Percentiles rank a stretch among this genome's conserved stretches.
These are phyloP conservation scores for Unio pictorum DNA, from an alignment of 2,888 invertebrate species.

Conservation along the genomic window DNA sequence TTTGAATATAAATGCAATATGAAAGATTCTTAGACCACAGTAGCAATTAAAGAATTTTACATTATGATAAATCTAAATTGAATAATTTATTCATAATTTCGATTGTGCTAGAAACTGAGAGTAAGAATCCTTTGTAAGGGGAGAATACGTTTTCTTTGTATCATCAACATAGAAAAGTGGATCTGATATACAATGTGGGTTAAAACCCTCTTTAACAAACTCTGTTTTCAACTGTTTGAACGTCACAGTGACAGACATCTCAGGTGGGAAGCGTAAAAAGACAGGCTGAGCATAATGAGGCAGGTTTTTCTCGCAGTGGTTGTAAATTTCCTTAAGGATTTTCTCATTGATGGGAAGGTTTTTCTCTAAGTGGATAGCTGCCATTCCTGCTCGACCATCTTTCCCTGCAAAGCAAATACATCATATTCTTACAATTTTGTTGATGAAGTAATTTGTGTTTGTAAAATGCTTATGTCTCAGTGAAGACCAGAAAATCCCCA, in stretches of 20 bases:
- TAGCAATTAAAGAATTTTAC: too few relatives aligned
- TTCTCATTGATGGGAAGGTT: constrained; percentile 23
- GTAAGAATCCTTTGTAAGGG: constrained; percentile 30
- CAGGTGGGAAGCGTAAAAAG: constrained; percentile 47
- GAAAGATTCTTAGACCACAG: too few relatives aligned
- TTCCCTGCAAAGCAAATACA: constrained; percentile 26
- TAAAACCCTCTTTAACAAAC: constrained; percentile 56
- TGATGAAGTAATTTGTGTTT: too few relatives aligned
- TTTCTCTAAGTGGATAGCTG: constrained; percentile 53
- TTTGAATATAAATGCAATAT: too few relatives aligned
- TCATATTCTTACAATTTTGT: neutral
- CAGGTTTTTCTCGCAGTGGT: constrained; percentile 44
- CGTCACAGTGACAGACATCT: constrained; percentile 49
- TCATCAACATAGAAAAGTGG: constrained; percentile 50
- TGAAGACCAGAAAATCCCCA: too few relatives aligned
- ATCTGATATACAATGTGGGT: constrained; percentile 44
- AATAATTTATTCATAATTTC: constrained; percentile 18
- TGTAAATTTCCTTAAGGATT: constrained; percentile 38
- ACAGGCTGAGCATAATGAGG: constrained; percentile 53
- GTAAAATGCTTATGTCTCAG: too few relatives aligned
- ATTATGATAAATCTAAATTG: too few relatives aligned
- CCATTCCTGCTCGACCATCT: constrained; percentile 66
- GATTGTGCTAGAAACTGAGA: constrained; percentile 32
- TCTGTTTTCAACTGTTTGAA: constrained; percentile 60
- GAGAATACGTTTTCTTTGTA: constrained; percentile 35